Percentiles rank a stretch among this genome's conserved stretches.
phyloP scores from a whole-genome alignment of 2,113 vertebrate species.

The Lamprologus ornatipinnis region DNA sequence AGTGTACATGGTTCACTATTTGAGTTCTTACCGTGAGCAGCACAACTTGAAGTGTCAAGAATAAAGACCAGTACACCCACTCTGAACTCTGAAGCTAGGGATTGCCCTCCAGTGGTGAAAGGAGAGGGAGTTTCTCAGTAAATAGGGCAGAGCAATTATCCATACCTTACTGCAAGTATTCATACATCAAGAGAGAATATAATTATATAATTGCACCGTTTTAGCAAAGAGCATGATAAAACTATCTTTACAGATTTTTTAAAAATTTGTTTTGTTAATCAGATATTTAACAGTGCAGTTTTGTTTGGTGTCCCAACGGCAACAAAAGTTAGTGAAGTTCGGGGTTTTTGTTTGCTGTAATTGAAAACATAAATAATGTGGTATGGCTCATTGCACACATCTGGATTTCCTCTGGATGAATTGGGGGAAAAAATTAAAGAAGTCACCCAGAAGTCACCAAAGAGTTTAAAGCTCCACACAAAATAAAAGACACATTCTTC shows the following conservation, averaged over 20 bases:
- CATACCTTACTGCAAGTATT: not conserved
- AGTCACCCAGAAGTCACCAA: not conserved
- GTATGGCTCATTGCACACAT: not conserved
- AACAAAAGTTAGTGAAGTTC: not conserved
- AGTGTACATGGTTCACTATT: not conserved
- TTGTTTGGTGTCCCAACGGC: not conserved
- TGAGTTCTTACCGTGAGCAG: not conserved
- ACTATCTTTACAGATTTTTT: not conserved
- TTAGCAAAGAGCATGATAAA: not conserved
- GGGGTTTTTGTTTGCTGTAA: not conserved
- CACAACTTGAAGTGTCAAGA: not conserved
- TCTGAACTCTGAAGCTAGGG: constrained; percentile 25
- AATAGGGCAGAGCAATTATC: not conserved
- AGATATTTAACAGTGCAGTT: not conserved
- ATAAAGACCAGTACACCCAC: not conserved
- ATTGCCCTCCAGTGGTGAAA: constrained; percentile 67
- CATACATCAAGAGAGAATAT: not conserved
- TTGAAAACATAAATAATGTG: not conserved
- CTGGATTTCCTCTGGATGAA: not conserved
- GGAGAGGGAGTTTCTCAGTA: not conserved
- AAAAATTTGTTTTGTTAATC: not conserved
- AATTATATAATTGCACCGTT: not conserved
- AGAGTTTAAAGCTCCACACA: not conserved
- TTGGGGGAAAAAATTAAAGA: not conserved
- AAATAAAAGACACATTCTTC: not conserved